These are phyloP conservation scores for Campoletis raptor DNA, from an alignment of 2,888 invertebrate genomes.

Conservation along the genomic window DNA sequence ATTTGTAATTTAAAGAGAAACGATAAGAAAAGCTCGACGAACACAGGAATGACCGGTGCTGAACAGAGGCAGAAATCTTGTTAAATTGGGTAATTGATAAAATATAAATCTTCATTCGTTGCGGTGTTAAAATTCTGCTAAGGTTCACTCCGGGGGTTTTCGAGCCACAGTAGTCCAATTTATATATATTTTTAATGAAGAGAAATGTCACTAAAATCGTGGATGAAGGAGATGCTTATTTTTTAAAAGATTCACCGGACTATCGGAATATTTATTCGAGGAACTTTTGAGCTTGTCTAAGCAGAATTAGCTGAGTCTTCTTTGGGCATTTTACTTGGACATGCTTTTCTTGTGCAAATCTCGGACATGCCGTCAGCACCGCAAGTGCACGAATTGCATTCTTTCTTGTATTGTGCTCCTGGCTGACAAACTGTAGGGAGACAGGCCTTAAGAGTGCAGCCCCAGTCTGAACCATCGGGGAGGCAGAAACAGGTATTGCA, in stretches of 20 bases:
- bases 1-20: too few species aligned
- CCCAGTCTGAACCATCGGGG: constrained; percentile 26
- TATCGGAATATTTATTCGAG: not conserved
- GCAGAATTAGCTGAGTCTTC: constrained; percentile 5
- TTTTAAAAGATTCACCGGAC: not conserved
- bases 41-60: too few species aligned
- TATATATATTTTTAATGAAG: not conserved
- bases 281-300: not conserved
- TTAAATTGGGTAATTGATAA: too few species aligned
- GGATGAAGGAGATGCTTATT: not conserved
- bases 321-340: constrained; percentile 7
- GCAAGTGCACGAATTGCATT: constrained; percentile 48
- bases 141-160: not conserved
- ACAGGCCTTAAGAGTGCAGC: constrained; percentile 23
- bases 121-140: too few species aligned
- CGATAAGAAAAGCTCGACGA: too few species aligned
- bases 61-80: too few species aligned
- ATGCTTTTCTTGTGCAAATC: constrained; percentile 39
- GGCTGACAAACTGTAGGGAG: constrained; percentile 1
- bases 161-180: not conserved
- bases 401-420: constrained; percentile 1
- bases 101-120: too few species aligned
- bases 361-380: not conserved
- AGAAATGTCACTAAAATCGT: not conserved
- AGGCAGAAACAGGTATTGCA: constrained; percentile 45